Evolutionary conservation across 2,888 invertebrate species (phyloP).

Genomic region (Flexamia atlantica): DNA sequence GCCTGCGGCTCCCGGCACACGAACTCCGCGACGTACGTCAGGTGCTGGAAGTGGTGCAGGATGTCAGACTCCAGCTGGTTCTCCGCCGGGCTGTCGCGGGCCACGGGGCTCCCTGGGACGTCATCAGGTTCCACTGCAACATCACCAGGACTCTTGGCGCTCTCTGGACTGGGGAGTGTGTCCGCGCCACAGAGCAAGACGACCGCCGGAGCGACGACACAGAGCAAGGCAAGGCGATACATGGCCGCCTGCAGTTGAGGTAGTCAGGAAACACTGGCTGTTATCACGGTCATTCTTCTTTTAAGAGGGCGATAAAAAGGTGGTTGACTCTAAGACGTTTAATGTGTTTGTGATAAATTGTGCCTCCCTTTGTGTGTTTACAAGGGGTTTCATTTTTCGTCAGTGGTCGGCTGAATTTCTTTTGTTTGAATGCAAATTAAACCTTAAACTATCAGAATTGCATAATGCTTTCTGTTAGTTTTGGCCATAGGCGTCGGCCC

Average conservation of each 20-base stretch:
- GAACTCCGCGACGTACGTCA: constrained; percentile 24
- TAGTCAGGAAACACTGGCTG: not conserved
- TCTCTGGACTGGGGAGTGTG: too few species aligned
- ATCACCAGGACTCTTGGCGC: not conserved
- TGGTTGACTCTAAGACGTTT: not conserved
- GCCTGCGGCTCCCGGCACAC: constrained; percentile 24
- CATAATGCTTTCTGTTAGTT: too few species aligned
- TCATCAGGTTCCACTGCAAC: not conserved
- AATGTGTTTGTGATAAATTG: not conserved
- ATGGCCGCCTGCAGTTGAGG: too few species aligned
- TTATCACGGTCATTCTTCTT: not conserved
- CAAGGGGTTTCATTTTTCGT: too few species aligned
- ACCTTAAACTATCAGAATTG: too few species aligned
- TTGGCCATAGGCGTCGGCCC: too few species aligned
- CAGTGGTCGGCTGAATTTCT: too few species aligned
- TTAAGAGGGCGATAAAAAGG: not conserved
- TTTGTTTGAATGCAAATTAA: too few species aligned
- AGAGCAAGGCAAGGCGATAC: too few species aligned
- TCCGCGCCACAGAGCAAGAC: too few species aligned
- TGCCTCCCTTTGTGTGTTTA: not conserved
- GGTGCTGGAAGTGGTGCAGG: constrained; percentile 23
- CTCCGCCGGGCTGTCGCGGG: not conserved
- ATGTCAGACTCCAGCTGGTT: constrained; percentile 7
- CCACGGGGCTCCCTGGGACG: not conserved
- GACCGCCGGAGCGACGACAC: too few species aligned